These are phyloP conservation scores for Mystacides longicornis DNA, from an alignment of 2,888 invertebrate genomes.

Conservation along the genomic window DNA sequence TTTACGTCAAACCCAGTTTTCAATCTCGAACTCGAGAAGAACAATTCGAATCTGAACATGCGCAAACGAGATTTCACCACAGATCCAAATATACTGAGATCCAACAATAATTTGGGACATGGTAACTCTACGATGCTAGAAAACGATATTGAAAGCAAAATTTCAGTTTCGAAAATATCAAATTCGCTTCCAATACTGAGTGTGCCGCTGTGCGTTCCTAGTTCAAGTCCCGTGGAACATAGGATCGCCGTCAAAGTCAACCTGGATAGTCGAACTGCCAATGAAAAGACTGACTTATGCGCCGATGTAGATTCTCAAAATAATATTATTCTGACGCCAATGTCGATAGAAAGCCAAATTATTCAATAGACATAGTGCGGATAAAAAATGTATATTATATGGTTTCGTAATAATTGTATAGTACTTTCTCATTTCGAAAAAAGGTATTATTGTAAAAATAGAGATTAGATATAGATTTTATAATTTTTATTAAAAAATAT, in stretches of 20 bases:
- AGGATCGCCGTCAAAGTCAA: constrained; percentile 23
- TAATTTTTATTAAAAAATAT: too few species aligned
- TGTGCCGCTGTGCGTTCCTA: constrained; percentile 28
- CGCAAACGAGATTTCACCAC: too few species aligned
- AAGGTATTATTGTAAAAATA: too few species aligned
- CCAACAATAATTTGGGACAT: constrained; percentile 10
- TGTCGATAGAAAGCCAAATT: too few species aligned
- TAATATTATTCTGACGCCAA: too few species aligned
- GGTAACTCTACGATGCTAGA: constrained; percentile 32
- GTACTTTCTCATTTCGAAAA: too few species aligned
- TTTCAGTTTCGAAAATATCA: constrained; percentile 48
- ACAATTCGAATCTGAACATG: too few species aligned
- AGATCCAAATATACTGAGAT: neutral
- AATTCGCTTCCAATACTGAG: constrained; percentile 32
- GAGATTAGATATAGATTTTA: too few species aligned
- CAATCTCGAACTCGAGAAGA: constrained; percentile 35
- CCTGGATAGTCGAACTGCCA: constrained; percentile 20
- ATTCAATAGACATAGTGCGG: too few species aligned
- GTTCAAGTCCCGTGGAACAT: constrained; percentile 34
- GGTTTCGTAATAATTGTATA: too few species aligned
- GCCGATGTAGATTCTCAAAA: neutral
- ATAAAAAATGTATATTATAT: too few species aligned
- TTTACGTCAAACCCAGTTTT: constrained; percentile 31
- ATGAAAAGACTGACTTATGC: constrained; percentile 11
- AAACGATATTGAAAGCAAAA: constrained; percentile 45